Evolutionary conservation across 53 echinoderm and acorn worm genomes (phyloP).

Genomic region (Zoroaster sp.): DNA sequence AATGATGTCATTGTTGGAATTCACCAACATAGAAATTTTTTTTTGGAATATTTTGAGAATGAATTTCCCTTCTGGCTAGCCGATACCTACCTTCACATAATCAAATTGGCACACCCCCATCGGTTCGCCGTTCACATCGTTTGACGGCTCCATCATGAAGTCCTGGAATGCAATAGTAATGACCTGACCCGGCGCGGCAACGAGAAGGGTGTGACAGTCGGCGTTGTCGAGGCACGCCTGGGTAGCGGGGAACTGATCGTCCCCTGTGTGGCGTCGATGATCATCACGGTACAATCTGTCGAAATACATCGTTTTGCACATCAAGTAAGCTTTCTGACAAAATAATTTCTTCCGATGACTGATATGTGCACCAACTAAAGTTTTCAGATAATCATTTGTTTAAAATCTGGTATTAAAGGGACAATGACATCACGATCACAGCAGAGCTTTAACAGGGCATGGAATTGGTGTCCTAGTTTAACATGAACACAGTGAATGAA

Average conservation of each 20-base stretch:
- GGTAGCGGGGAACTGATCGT: constrained; percentile 24
- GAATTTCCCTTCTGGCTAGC: too few species aligned
- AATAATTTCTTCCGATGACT: background rate
- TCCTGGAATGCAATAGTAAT: constrained; percentile 45
- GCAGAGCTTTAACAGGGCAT: too few species aligned
- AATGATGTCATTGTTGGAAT: too few species aligned
- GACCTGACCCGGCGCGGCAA: constrained; percentile 34
- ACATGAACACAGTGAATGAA: too few species aligned
- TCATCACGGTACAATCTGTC: background rate
- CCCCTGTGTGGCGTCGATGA: background rate
- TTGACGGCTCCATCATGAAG: constrained; percentile 48
- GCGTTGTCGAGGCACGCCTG: constrained; percentile 9
- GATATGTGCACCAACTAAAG: background rate
- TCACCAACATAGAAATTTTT: too few species aligned
- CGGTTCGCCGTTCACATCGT: constrained; percentile 32
- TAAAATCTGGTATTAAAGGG: too few species aligned
- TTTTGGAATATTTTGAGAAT: background rate
- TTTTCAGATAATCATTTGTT: too few species aligned
- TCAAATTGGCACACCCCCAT: constrained; percentile 32
- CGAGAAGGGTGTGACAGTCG: constrained; percentile 52
- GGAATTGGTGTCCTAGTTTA: too few species aligned
- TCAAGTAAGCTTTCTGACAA: too few species aligned
- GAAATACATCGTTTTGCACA: too few species aligned
- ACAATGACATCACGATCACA: too few species aligned
- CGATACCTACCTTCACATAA: constrained; percentile 9